Percentiles rank a stretch among this genome's conserved stretches.
phyloP scores from a whole-genome alignment of 1,140 invertebrate species.

The Scaptomyza montana region DNA sequence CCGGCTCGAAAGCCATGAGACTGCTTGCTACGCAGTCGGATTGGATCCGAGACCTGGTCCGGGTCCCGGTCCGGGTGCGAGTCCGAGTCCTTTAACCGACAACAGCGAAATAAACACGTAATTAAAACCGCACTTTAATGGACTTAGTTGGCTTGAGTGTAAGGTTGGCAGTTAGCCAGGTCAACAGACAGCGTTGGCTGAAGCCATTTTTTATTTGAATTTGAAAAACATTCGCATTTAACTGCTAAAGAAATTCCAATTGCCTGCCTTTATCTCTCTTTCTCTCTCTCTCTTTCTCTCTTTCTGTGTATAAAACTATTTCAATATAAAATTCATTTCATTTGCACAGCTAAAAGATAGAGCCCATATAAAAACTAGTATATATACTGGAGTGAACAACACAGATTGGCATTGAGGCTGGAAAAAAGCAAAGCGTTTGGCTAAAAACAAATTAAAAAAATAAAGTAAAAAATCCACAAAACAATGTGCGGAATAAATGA shows the following conservation, averaged over 20 bases:
- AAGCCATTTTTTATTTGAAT: slow-evolving; percentile 31
- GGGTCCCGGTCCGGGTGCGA: no score
- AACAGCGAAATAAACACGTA: slow-evolving; percentile 71
- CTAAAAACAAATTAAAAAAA: not conserved
- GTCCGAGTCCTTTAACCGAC: slow-evolving; percentile 40
- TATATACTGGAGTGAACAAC: not conserved
- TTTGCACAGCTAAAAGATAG: slow-evolving; percentile 44
- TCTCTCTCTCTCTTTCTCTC: no score
- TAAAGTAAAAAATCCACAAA: not conserved
- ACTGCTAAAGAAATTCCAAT: slow-evolving; percentile 48
- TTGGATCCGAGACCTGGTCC: no score
- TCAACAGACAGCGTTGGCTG: not conserved
- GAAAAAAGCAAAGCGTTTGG: slow-evolving; percentile 2
- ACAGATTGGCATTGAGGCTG: slow-evolving; percentile 9
- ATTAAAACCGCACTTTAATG: slow-evolving; percentile 76
- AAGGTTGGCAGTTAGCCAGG: not conserved
- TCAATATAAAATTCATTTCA: slow-evolving; percentile 81
- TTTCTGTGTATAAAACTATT: slow-evolving; percentile 62
- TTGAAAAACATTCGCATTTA: slow-evolving; percentile 35
- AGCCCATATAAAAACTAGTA: not conserved
- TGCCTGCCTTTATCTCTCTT: slow-evolving; percentile 11
- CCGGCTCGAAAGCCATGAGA: slow-evolving; percentile 26
- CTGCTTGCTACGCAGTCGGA: not conserved
- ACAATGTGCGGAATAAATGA: slow-evolving; percentile 59
- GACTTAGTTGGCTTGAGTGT: slow-evolving; percentile 32